Base-by-base conservation (phyloP, 2,797 vertebrate genomes). In the Meriones psammophilus region DNA sequence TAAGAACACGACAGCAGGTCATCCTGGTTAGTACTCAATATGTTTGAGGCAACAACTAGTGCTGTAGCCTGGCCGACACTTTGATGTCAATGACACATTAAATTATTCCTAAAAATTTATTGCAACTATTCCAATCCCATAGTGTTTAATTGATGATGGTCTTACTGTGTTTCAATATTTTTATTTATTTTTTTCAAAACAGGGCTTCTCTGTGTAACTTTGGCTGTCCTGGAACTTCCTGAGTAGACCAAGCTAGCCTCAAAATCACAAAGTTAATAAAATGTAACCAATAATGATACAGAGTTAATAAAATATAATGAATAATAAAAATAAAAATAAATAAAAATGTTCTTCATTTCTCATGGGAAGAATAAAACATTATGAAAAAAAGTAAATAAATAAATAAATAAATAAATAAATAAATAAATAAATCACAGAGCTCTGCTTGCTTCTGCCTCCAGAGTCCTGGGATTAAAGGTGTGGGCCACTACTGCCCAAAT, bases 71-170 rank as follows among this genome's bases (percentile, higher is more conserved):
- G 33, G 80, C 28, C 90, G 91, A 83, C 24, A 71, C 84, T 90
- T 85, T 90, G 84, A 95, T 95, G 89, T 79, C 92, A 97, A 83
- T 90, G 62, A 24, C n/a, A 77, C 42, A 58, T 97, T 97, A 87
- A 66, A 81, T 95, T 88, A 90, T 22, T 42, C 68, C 36, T 88
- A 56, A 91, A 80, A 95, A 28, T 97, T 96, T 93, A 93, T 96
- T 93, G 73, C 50, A 56, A 88, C n/a, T 28, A 92, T 39, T 92
- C 71, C 36, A 26, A 89, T 96, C 56, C 83, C 50, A 18, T 30
- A 86, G 33, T 14, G 66, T 95, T 95, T 92, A 86, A 84, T 92
- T 86, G n/a, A 66, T 93, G 68, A 96, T 68, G 64, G 5, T 77
- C 76, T 90, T 78, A 10, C 60, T 92, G 58, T 73, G 60, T 76